phyloP scores from a whole-genome alignment of 2,113 vertebrate species.

The Triplophysa siluroides region DNA sequence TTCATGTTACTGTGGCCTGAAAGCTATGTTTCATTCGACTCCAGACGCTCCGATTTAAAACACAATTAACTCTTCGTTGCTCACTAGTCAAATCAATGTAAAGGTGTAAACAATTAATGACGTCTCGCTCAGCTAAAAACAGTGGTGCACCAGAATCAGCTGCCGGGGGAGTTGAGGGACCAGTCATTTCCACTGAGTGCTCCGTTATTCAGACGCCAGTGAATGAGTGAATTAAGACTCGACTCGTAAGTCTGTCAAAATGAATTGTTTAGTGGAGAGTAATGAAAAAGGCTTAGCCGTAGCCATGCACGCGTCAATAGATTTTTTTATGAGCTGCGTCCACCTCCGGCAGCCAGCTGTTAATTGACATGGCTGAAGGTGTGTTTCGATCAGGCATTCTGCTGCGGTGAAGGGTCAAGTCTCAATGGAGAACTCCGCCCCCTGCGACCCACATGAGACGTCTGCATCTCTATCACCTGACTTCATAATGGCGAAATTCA shows the following conservation, averaged over 20 bases:
- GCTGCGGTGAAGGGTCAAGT: slow-evolving; percentile 19
- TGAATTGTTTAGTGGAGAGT: slow-evolving; percentile 47
- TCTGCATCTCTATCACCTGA: slow-evolving; percentile 28
- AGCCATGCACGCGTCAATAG: slow-evolving; percentile 25
- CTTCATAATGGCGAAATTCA: slow-evolving; percentile 22
- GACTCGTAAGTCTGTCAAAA: slow-evolving; percentile 60
- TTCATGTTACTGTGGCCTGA: neutral
- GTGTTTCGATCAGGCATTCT: slow-evolving; percentile 19
- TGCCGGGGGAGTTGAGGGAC: slow-evolving; percentile 22
- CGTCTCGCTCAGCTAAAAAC: slow-evolving; percentile 62
- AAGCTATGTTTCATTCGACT: slow-evolving; percentile 21
- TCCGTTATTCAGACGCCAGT: slow-evolving; percentile 62
- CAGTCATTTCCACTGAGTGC: slow-evolving; percentile 58
- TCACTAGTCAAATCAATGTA: slow-evolving; percentile 69
- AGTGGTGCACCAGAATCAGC: slow-evolving; percentile 61
- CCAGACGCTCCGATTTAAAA: slow-evolving; percentile 46
- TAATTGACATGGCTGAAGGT: slow-evolving; percentile 43
- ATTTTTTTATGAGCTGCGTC: slow-evolving; percentile 38
- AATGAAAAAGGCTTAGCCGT: slow-evolving; percentile 45
- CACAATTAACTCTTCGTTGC: slow-evolving; percentile 60
- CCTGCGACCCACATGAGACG: neutral
- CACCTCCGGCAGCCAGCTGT: slow-evolving; percentile 24
- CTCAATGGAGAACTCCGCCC: neutral
- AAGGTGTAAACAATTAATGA: slow-evolving; percentile 67
- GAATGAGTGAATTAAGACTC: slow-evolving; percentile 41